phyloP scores from a whole-genome alignment of 2,888 invertebrate genomes.

The Ophion obscuratus region DNA sequence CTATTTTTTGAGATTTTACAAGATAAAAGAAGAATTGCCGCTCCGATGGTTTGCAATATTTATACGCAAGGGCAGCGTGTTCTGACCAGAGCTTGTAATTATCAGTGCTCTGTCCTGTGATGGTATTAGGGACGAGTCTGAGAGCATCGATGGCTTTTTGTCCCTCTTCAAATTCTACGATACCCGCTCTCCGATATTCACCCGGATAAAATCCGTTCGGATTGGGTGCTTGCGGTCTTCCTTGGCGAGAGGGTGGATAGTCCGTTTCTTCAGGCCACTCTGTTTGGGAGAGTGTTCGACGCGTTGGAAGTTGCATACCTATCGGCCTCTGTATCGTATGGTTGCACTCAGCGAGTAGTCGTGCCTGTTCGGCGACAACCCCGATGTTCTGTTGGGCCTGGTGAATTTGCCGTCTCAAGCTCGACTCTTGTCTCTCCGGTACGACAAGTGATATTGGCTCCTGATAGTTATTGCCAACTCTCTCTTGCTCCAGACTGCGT shows the following conservation, averaged over 20 bases:
- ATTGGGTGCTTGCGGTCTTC: too few species aligned
- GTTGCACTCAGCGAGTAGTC: not conserved
- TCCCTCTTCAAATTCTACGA: conserved; percentile 5
- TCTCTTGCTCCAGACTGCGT: not conserved
- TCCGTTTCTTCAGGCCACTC: not conserved
- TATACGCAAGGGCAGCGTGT: conserved; percentile 9
- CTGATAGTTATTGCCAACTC: not conserved
- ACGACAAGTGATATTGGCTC: conserved; percentile 3
- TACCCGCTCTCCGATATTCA: conserved; percentile 23
- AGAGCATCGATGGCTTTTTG: conserved; percentile 25
- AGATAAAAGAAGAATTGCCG: conserved; percentile 31
- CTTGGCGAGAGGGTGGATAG: too few species aligned
- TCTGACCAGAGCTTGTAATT: conserved; percentile 28
- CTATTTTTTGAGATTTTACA: conserved; percentile 12
- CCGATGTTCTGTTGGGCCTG: not conserved
- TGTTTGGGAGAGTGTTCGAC: not conserved
- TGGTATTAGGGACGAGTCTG: conserved; percentile 3
- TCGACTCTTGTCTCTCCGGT: not conserved
- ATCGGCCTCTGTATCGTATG: not conserved
- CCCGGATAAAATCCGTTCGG: conserved; percentile 42
- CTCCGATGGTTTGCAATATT: conserved; percentile 25
- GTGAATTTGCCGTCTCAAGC: not conserved
- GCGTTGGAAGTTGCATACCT: not conserved
- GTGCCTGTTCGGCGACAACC: not conserved
- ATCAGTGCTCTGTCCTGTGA: conserved; percentile 28